phyloP scores from a whole-genome alignment of 2,797 vertebrate genomes.

The Mus spretus region DNA sequence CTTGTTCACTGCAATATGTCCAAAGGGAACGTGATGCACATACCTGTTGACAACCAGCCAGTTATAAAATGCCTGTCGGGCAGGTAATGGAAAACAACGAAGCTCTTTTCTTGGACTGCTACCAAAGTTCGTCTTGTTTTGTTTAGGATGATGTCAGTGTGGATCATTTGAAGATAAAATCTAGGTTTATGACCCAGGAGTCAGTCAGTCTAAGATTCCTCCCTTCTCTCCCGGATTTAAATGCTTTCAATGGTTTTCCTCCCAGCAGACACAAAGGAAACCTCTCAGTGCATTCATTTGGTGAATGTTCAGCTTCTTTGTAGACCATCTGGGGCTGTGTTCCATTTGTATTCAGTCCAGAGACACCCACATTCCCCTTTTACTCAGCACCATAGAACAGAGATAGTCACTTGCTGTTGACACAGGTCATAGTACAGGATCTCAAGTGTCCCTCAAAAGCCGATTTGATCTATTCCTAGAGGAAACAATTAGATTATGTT shows the following conservation, averaged over 20 bases:
- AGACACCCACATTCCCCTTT: background rate
- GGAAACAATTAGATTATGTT: background rate
- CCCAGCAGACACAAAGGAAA: background rate
- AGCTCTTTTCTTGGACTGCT: background rate
- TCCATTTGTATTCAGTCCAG: background rate
- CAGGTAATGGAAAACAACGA: background rate
- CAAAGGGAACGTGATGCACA: background rate
- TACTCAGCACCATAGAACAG: background rate
- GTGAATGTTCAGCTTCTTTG: background rate
- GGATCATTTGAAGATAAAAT: background rate
- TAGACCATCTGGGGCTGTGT: background rate
- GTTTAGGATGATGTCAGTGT: conserved; percentile 43
- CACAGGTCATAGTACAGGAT: background rate
- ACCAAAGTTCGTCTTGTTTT: background rate
- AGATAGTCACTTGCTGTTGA: fast-evolving
- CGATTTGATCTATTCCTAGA: background rate
- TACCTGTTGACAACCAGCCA: background rate
- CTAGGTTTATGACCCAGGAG: conserved; percentile 6
- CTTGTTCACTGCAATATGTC: background rate
- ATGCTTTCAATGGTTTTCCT: background rate
- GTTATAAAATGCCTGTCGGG: background rate
- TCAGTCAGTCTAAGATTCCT: background rate
- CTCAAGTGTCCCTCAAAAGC: background rate
- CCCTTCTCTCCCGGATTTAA: background rate
- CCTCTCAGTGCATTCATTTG: background rate